Conservation (phyloP, 2,113 vertebrate species). For the Calonectris borealis region DNA sequence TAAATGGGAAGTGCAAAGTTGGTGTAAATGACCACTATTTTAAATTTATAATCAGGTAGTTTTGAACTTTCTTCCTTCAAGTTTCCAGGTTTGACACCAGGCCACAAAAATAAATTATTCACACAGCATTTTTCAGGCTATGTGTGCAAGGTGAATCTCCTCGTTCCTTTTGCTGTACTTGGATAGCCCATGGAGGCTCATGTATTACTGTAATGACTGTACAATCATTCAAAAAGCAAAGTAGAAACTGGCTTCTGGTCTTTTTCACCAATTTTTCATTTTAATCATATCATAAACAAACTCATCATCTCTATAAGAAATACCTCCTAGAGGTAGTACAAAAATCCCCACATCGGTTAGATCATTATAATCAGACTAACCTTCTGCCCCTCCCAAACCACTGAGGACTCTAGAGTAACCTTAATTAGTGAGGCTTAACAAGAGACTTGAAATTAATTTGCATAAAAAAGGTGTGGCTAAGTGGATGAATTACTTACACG, state of each 20-base stretch:
- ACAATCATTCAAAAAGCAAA: constrained; percentile 4
- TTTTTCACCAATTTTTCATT: background rate
- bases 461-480: background rate
- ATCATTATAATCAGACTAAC: background rate
- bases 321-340: background rate
- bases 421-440: background rate
- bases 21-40: background rate
- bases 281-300: background rate
- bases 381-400: background rate
- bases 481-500: background rate
- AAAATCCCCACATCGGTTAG: background rate
- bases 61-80: background rate
- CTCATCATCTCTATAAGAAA: background rate
- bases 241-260: background rate
- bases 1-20: background rate
- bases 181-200: background rate
- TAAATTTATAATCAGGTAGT: background rate
- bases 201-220: background rate
- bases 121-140: background rate
- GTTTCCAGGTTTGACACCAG: background rate
- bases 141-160: background rate
- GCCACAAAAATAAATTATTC: background rate
- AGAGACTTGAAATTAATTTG: background rate
- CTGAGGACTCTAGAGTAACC: background rate
- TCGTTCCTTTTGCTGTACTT: background rate